Evolutionary conservation across 2,888 invertebrate species (phyloP).

Genomic region (Drosophila peninsularis): DNA sequence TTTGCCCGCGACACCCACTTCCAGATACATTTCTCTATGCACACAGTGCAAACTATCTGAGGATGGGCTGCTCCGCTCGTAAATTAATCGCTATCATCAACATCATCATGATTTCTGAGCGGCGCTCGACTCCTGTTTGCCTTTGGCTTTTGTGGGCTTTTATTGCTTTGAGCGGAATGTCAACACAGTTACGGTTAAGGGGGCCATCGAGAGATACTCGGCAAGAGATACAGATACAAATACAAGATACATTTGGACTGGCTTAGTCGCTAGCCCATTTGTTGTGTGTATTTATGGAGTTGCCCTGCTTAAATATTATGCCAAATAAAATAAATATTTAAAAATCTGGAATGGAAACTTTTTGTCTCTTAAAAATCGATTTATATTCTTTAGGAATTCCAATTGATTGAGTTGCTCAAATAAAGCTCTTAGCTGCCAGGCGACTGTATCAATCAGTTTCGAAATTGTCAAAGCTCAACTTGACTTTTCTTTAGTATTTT

Average conservation of each 20-base stretch:
- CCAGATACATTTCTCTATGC: slow-evolving; percentile 5
- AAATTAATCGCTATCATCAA: slow-evolving; percentile 46
- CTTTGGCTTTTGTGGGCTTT: slow-evolving; percentile 36
- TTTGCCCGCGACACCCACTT: slow-evolving; percentile 13
- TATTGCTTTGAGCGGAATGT: slow-evolving; percentile 32
- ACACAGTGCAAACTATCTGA: slow-evolving; percentile 35
- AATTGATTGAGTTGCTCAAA: background rate
- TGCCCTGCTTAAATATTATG: slow-evolving; percentile 1
- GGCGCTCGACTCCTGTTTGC: slow-evolving; percentile 32
- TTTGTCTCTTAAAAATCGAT: background rate
- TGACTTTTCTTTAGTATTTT: slow-evolving; percentile 5
- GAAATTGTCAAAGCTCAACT: background rate
- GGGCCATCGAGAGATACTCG: slow-evolving; percentile 15
- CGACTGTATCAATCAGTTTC: slow-evolving; percentile 3
- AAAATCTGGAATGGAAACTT: background rate
- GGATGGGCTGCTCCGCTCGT: slow-evolving; percentile 8
- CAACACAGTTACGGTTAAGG: slow-evolving; percentile 16
- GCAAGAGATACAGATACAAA: slow-evolving; percentile 25
- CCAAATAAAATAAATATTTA: slow-evolving; percentile 1
- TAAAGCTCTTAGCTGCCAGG: background rate
- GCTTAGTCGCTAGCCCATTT: background rate
- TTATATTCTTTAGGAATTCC: background rate
- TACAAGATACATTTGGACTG: slow-evolving; percentile 15
- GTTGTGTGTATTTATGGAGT: slow-evolving; percentile 1
- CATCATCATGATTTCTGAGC: slow-evolving; percentile 30